Base-by-base conservation (phyloP, 1,140 invertebrate genomes). In the Oreohelix idahoensis region DNA sequence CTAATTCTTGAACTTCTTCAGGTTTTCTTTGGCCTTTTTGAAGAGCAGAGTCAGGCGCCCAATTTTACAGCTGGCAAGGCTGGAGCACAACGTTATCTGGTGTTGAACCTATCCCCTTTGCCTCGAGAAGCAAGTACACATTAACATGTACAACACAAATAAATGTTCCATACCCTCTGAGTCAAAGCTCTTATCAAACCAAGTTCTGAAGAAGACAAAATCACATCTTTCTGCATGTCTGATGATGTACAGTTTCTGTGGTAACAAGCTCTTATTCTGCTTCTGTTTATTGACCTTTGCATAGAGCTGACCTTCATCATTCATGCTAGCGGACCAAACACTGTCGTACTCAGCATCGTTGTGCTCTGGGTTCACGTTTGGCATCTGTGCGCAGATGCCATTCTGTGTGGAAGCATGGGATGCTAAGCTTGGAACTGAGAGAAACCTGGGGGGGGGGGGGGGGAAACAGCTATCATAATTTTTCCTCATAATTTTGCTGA, bases 141-240 rank as follows among this genome's bases (percentile, higher is more conserved):
- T 45, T 45, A 45, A 45, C 42, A 5, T 15, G 42, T 45, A 45
- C 42, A 45, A 8, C 42, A 45, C 15, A 45, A 8, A 8, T 5
- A 45, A 45, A 45, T 45, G 15, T 45, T 45, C 5, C 74, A 70
- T 94, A 89, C 96, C 96, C 83, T 95, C 93, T 76, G 95, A 93
- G 93, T 97, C 96, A 90, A 97, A 98, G 89, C 96, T 97, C 90
- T 95, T 96, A 0, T 95, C 95, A 80, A 97, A 96, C 97, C 97
- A 98, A 23, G 94, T 93, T 75, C 85, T 87, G 36, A 96, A 96
- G 89, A 98, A 97, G 0, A 96, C 97, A 88, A 98, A 97, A 93
- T 98, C 97, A 2, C 98, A 95, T 53, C 97, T 93, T 93, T 98
- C 97, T 17, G 96, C 96, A 92, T 97, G 97, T 1, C 97, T 93